Conservation (phyloP, 2,888 invertebrate species). For the Diaprepes abbreviatus region DNA sequence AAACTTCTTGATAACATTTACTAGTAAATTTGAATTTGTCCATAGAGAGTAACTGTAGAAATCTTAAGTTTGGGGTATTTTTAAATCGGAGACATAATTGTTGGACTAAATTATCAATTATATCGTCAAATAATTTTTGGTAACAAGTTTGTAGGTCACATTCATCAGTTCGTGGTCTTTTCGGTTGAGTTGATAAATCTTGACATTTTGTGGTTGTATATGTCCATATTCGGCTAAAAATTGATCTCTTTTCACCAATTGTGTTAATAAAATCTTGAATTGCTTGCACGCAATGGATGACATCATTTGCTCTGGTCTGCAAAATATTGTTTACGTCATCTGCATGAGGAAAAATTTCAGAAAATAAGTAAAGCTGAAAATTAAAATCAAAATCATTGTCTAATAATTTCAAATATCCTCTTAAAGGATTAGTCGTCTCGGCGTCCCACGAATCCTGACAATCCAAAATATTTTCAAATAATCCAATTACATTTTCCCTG, state of each 20-base stretch:
- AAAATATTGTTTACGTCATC: background rate
- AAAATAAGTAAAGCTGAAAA: constrained; percentile 48
- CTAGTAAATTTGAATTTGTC: background rate
- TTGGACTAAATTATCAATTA: background rate
- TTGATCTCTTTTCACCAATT: background rate
- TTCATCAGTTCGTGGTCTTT: background rate
- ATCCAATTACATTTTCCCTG: constrained; percentile 11
- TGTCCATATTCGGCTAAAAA: background rate
- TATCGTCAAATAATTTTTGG: background rate
- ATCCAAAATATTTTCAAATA: constrained; percentile 41
- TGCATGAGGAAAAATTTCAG: constrained; percentile 27
- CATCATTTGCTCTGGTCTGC: background rate
- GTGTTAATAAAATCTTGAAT: background rate
- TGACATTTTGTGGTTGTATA: background rate
- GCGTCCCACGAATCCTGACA: constrained; percentile 38
- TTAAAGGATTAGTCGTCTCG: constrained; percentile 29
- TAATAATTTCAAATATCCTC: constrained; percentile 32
- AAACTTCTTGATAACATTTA: background rate
- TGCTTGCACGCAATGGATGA: background rate
- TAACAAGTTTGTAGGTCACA: background rate
- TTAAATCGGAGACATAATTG: constrained; percentile 6
- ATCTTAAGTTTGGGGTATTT: constrained; percentile 13
- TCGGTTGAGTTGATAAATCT: too few species aligned
- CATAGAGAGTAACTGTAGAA: constrained; percentile 18
- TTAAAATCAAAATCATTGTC: constrained; percentile 40